A percentile compares a stretch with the other conserved stretches of the same genome.
Evolutionary conservation across 2,113 vertebrate species (phyloP).

Genomic region (Melanerpes formicivorus): DNA sequence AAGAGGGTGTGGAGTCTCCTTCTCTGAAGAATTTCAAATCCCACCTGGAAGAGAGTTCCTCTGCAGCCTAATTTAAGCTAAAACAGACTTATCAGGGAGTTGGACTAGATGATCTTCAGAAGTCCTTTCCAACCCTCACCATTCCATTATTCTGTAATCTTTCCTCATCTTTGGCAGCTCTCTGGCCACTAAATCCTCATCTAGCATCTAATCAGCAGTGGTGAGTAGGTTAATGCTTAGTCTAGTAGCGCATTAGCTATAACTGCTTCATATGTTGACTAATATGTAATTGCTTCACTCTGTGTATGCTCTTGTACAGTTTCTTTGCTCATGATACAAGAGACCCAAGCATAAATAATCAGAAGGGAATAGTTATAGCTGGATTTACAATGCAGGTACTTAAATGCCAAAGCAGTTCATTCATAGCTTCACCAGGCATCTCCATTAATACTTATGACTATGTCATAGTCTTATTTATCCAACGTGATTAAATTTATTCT

Average conservation of each 20-base stretch:
- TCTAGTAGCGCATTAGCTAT: neutral
- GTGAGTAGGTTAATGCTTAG: neutral
- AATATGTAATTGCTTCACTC: neutral
- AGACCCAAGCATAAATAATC: neutral
- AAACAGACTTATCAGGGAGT: no score
- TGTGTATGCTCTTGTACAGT: neutral
- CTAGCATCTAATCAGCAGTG: neutral
- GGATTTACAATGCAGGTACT: neutral
- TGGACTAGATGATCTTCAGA: no score
- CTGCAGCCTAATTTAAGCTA: no score
- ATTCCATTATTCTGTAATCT: neutral
- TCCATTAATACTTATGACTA: neutral
- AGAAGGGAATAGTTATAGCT: neutral
- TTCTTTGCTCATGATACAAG: neutral
- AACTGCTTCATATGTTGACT: neutral
- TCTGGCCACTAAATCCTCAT: neutral
- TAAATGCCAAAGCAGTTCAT: neutral
- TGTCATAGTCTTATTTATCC: neutral
- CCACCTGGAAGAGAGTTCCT: no score
- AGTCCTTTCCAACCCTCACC: no score
- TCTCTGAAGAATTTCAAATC: no score
- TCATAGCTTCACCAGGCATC: neutral
- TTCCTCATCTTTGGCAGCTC: neutral
- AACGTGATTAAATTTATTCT: neutral
- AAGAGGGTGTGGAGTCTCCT: no score